phyloP scores from a whole-genome alignment of 2,888 invertebrate species.

The Drosophila kuntzei region DNA sequence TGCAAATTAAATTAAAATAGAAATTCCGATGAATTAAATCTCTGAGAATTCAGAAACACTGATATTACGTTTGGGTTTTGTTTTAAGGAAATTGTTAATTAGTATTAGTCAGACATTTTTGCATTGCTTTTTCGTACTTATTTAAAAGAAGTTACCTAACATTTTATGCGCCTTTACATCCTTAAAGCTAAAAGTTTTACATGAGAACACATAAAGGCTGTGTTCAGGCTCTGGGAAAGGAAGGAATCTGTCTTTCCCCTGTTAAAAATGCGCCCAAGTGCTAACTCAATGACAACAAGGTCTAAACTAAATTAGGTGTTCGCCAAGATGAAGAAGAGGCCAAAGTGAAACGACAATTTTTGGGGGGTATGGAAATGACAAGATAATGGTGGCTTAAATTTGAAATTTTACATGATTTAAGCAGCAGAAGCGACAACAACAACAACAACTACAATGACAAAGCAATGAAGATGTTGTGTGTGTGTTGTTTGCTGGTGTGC shows the following conservation, averaged over 20 bases:
- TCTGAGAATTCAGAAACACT: no score
- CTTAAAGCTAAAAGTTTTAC: slow-evolving; percentile 21
- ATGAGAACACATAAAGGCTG: slow-evolving; percentile 19
- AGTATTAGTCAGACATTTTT: no score
- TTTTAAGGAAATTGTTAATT: no score
- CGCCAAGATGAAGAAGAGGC: slow-evolving; percentile 14
- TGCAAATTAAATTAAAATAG: no score
- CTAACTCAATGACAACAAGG: slow-evolving; percentile 61
- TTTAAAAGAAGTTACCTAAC: no score
- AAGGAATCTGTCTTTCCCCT: not conserved
- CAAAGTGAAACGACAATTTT: not conserved
- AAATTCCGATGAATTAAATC: no score
- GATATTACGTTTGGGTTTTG: no score
- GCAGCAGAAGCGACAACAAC: slow-evolving; percentile 36
- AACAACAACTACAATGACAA: slow-evolving; percentile 20
- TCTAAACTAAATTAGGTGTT: slow-evolving; percentile 62
- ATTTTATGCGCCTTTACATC: no score
- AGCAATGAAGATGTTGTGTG: slow-evolving; percentile 43
- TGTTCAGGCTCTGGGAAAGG: not conserved
- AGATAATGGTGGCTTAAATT: slow-evolving; percentile 62
- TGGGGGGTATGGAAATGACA: slow-evolving; percentile 4
- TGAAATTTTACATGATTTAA: slow-evolving; percentile 71
- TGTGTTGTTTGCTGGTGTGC: slow-evolving; percentile 34
- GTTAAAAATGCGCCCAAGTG: slow-evolving; percentile 38
- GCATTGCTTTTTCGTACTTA: no score